Conservation (phyloP, 2,113 vertebrate species). For the Melierax canorus region DNA sequence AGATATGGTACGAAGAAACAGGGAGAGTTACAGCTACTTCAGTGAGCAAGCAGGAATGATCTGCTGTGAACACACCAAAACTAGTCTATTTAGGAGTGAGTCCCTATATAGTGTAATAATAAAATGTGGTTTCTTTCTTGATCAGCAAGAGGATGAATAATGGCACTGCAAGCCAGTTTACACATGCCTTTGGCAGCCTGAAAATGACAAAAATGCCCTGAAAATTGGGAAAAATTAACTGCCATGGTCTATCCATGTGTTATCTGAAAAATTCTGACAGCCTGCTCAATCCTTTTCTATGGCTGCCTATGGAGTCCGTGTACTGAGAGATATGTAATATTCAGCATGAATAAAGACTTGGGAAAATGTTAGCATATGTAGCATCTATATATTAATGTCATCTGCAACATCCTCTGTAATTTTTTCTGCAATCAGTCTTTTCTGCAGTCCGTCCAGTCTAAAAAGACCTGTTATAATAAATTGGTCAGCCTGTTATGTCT, state of each 20-base stretch:
- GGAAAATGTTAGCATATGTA: constrained; percentile 61
- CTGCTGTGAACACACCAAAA: background rate
- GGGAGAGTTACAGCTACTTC: background rate
- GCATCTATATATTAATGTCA: constrained; percentile 70
- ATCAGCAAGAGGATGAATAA: constrained; percentile 37
- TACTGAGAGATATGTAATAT: constrained; percentile 13
- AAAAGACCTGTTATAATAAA: constrained; percentile 67
- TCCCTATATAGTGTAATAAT: background rate
- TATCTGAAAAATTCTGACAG: constrained; percentile 60
- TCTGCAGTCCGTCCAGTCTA: constrained; percentile 64
- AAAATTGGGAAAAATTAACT: constrained; percentile 61
- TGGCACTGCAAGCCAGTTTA: constrained; percentile 21
- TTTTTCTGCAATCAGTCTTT: constrained; percentile 58
- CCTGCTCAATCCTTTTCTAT: constrained; percentile 56
- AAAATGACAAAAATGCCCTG: constrained; percentile 27
- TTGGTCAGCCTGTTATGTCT: constrained; percentile 61
- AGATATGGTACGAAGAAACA: background rate
- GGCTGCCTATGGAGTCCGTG: constrained; percentile 53
- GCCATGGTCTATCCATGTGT: constrained; percentile 16
- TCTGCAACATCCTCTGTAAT: constrained; percentile 52
- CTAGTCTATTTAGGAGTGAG: background rate
- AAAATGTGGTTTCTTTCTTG: constrained; percentile 13
- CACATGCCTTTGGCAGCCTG: constrained; percentile 19
- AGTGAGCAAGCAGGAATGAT: background rate
- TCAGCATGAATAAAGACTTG: constrained; percentile 53